Conservation (phyloP, 2,113 vertebrate species). For the Megaceryle torquata region DNA sequence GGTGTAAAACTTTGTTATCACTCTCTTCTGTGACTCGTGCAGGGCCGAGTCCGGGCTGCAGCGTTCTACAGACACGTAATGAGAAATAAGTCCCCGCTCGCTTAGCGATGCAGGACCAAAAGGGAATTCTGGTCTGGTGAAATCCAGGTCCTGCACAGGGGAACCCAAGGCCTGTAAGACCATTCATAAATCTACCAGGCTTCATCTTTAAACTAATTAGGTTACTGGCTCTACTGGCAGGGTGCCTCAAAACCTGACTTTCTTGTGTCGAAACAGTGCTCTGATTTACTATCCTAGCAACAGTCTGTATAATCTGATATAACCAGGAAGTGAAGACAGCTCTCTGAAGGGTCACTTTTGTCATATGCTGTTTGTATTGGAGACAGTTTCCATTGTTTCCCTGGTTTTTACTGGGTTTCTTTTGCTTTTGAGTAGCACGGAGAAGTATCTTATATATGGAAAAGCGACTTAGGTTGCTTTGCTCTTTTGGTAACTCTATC, state of each 20-base stretch:
- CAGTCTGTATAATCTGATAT: background rate
- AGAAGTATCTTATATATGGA: background rate
- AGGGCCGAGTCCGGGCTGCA: background rate
- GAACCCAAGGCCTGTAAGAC: background rate
- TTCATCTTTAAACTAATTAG: slow-evolving; percentile 27
- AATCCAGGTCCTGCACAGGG: background rate
- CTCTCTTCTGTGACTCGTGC: background rate
- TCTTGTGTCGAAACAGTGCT: background rate
- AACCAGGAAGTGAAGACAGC: background rate
- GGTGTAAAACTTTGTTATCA: background rate
- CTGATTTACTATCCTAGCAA: background rate
- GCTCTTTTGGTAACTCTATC: background rate
- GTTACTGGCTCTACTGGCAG: background rate
- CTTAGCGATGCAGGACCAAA: background rate
- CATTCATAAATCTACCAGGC: background rate
- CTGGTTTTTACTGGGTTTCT: background rate
- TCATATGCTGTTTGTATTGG: background rate
- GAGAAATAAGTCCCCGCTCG: background rate
- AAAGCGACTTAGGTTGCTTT: background rate
- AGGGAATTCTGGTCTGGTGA: background rate
- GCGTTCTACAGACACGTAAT: background rate
- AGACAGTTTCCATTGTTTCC: background rate
- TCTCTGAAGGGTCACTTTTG: background rate
- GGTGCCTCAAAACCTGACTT: background rate
- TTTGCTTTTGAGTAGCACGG: background rate